phyloP scores from a whole-genome alignment of 1,140 invertebrate genomes.

The Eriocheir sinensis region DNA sequence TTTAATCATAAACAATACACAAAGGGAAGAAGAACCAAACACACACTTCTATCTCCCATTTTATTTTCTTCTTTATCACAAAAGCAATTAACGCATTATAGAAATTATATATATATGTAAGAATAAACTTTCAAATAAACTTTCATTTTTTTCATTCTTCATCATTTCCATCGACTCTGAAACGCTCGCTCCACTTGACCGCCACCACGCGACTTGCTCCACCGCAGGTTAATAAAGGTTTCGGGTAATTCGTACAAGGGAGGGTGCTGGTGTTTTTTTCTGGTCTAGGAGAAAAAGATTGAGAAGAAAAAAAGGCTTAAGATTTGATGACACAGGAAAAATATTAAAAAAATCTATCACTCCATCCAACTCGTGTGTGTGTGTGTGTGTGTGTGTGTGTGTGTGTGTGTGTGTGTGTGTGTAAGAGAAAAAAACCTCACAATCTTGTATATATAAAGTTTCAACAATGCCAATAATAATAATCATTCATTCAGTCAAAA shows the following conservation, averaged over 20 bases:
- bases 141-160: not conserved
- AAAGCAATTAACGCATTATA: conserved; percentile 70
- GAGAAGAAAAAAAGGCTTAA: no score
- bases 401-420: no score
- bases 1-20: not conserved
- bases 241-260: not conserved
- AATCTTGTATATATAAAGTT: conserved; percentile 65
- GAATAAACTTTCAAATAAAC: conserved; percentile 64
- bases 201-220: not conserved
- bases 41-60: conserved; percentile 61
- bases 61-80: conserved; percentile 66
- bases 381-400: no score
- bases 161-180: not conserved
- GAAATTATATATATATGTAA: conserved; percentile 72
- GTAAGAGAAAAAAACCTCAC: no score
- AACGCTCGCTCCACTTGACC: not conserved
- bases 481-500: conserved; percentile 55
- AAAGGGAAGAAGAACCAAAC: not conserved
- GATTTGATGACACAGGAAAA: no score
- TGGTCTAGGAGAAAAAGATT: not conserved
- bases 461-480: conserved; percentile 46
- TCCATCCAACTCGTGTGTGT: no score
- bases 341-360: no score
- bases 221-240: not conserved
- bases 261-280: not conserved